Evolutionary conservation across 2,113 vertebrate genomes (phyloP).

Genomic region (Balaeniceps rex): DNA sequence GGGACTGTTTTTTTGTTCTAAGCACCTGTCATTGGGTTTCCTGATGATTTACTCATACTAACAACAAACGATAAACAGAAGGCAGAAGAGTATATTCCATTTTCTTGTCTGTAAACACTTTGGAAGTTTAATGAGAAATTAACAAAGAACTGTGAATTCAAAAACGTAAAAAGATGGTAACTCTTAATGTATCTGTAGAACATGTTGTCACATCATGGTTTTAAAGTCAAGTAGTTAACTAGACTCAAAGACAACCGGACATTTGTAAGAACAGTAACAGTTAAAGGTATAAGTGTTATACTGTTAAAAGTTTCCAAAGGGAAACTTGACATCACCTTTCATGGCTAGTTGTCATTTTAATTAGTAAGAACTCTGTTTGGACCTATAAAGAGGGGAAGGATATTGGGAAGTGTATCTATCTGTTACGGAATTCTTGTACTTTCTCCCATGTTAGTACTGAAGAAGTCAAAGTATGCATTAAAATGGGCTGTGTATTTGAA

Average conservation of each 20-base stretch:
- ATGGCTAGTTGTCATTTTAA: neutral
- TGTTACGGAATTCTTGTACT: neutral
- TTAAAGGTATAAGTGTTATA: neutral
- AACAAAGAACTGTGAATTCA: neutral
- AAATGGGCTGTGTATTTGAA: neutral
- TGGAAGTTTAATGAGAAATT: neutral
- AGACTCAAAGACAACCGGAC: neutral
- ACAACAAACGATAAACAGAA: neutral
- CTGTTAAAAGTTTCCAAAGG: neutral
- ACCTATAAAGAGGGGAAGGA: neutral
- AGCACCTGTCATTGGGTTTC: neutral
- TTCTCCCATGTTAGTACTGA: neutral
- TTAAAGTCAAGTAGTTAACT: neutral
- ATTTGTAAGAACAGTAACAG: neutral
- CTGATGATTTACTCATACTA: neutral
- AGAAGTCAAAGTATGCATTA: neutral
- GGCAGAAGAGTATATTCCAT: neutral
- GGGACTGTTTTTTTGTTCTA: neutral
- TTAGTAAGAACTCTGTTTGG: neutral
- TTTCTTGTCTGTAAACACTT: neutral
- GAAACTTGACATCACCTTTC: neutral
- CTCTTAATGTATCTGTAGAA: neutral
- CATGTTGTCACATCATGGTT: neutral
- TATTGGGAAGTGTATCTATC: neutral
- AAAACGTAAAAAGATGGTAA: neutral